Conservation (phyloP, 2,888 invertebrate species). For the Eulithis testata region DNA sequence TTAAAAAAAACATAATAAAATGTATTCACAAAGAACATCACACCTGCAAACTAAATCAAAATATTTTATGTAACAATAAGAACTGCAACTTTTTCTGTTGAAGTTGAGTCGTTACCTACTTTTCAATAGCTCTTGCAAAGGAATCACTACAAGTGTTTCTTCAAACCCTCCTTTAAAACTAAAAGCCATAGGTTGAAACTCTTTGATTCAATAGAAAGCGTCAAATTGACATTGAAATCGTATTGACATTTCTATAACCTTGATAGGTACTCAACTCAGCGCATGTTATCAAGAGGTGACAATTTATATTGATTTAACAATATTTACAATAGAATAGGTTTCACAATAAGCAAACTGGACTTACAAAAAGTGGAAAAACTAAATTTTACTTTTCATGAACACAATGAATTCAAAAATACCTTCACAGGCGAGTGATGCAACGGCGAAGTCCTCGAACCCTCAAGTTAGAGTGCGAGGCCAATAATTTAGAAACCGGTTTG, state of each 20-base stretch:
- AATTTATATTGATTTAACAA: no score
- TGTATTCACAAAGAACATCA: no score
- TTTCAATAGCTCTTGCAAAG: neutral
- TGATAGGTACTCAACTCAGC: no score
- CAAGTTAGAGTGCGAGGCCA: conserved; percentile 37
- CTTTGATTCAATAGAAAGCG: neutral
- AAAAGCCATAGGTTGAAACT: neutral
- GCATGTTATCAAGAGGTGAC: no score
- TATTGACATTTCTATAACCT: conserved; percentile 15
- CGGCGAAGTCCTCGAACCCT: conserved; percentile 42
- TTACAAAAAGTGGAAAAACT: neutral
- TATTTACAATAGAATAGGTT: no score
- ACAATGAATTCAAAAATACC: conserved; percentile 51
- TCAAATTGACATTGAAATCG: conserved; percentile 11
- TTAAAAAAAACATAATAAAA: no score
- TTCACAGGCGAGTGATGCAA: conserved; percentile 60
- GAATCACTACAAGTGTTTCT: conserved; percentile 2
- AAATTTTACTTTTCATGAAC: conserved; percentile 25
- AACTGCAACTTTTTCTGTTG: neutral
- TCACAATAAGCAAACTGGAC: no score
- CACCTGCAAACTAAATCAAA: no score
- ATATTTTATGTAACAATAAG: neutral
- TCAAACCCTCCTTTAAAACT: conserved; percentile 1
- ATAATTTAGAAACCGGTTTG: conserved; percentile 45
- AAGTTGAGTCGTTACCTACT: neutral